A percentile compares a stretch with the other conserved stretches of the same genome.
Evolutionary conservation across 2,888 invertebrate genomes (phyloP).

Genomic region (Spodoptera littoralis): DNA sequence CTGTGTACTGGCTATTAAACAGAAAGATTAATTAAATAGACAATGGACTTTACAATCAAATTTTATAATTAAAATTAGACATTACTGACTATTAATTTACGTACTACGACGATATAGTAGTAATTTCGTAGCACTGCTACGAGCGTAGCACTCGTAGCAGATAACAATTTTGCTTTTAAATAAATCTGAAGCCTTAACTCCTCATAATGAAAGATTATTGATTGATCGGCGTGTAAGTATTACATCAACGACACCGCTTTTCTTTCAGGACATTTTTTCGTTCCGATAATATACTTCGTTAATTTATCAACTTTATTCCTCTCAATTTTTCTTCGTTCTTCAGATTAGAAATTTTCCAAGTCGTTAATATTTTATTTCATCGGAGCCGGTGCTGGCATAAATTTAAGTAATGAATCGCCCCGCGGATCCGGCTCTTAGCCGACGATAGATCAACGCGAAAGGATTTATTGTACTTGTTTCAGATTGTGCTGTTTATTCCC

Average conservation of each 20-base stretch:
- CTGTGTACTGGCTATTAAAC: slow-evolving; percentile 2
- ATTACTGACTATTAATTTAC: no score
- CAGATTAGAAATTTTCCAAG: slow-evolving; percentile 52
- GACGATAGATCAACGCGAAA: slow-evolving; percentile 53
- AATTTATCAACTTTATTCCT: slow-evolving; percentile 36
- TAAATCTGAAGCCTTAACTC: background rate
- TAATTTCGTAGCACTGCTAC: slow-evolving; percentile 3
- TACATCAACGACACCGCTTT: slow-evolving; percentile 14
- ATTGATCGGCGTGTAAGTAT: background rate
- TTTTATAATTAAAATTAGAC: no score
- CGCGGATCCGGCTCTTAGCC: slow-evolving; percentile 45
- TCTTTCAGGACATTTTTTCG: slow-evolving; percentile 4
- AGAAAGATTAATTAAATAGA: background rate
- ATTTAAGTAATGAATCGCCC: slow-evolving; percentile 50
- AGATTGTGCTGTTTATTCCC: slow-evolving; percentile 40
- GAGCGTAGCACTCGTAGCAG: slow-evolving; percentile 6
- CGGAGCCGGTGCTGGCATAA: slow-evolving; percentile 45
- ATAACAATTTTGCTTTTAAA: no score
- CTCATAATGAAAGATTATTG: background rate
- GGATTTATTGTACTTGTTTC: slow-evolving; percentile 50
- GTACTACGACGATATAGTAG: no score
- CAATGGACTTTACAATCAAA: no score
- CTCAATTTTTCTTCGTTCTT: slow-evolving; percentile 37
- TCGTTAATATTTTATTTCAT: slow-evolving; percentile 56
- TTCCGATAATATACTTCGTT: slow-evolving; percentile 30